Percentiles rank a stretch among this genome's conserved stretches.
Conservation (phyloP, 2,113 vertebrate species). For the Microtus montanus region DNA sequence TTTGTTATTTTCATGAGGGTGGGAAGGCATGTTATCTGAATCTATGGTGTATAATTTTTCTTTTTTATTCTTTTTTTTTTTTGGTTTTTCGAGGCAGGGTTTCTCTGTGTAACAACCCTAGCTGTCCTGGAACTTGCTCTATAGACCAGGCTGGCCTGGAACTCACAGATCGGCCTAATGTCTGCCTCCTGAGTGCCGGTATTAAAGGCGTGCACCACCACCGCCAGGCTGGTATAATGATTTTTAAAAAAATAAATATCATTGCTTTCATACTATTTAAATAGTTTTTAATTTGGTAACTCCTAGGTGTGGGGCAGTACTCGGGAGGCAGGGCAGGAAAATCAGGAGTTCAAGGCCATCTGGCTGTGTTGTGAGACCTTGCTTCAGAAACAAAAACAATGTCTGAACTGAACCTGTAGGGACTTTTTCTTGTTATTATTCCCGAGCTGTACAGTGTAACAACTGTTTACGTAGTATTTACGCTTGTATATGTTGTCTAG, state of each 20-base stretch:
- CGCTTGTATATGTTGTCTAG: neutral
- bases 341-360: neutral
- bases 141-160: too few relatives aligned
- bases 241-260: constrained; percentile 24
- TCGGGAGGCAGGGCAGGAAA: neutral
- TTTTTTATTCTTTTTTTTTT: too few relatives aligned
- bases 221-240: neutral
- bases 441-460: neutral
- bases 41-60: neutral
- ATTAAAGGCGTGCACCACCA: too few relatives aligned
- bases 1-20: neutral
- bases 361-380: neutral
- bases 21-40: neutral
- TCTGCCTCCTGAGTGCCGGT: too few relatives aligned
- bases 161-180: too few relatives aligned
- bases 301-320: neutral
- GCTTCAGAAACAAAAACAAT: neutral
- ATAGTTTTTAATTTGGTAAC: neutral
- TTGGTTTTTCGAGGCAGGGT: too few relatives aligned
- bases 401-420: neutral
- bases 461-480: neutral
- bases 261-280: constrained; percentile 22
- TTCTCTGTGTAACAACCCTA: too few relatives aligned
- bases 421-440: neutral
- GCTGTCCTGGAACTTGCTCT: too few relatives aligned